These are phyloP conservation scores for Montipora cactus DNA, from an alignment of 64 coral and sea anemone genomes.

Conservation along the genomic window DNA sequence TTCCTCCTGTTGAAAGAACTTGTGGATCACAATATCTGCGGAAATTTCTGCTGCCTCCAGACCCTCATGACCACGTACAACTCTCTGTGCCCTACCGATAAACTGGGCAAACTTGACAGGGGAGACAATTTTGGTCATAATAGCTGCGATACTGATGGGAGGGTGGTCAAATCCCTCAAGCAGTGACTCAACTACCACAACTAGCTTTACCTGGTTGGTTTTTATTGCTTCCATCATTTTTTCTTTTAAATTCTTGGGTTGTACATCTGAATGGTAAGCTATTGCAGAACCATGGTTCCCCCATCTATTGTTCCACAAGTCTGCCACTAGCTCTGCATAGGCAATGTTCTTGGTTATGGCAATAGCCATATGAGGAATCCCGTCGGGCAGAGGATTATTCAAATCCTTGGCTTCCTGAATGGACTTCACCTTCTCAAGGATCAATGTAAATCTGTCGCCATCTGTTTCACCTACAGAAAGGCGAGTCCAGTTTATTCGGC, in stretches of 20 bases:
- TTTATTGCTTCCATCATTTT: neutral
- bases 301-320: no score
- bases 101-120: neutral
- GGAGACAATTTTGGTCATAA: slow-evolving; percentile 16
- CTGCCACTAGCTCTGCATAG: no score
- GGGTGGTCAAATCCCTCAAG: neutral
- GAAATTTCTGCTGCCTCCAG: no score
- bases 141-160: slow-evolving; percentile 12
- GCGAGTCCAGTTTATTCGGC: neutral
- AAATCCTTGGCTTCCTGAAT: neutral
- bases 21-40: no score
- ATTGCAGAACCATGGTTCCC: no score
- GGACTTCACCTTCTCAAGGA: neutral
- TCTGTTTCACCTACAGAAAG: no score
- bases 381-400: neutral
- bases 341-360: neutral
- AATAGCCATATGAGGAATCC: slow-evolving; percentile 30
- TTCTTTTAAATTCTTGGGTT: no score
- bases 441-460: no score
- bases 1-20: no score
- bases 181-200: neutral
- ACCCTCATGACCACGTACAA: neutral
- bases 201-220: neutral
- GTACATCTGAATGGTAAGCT: no score
- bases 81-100: slow-evolving; percentile 17